phyloP scores from a whole-genome alignment of 2,797 vertebrate genomes.

The Pipistrellus pygmaeus region DNA sequence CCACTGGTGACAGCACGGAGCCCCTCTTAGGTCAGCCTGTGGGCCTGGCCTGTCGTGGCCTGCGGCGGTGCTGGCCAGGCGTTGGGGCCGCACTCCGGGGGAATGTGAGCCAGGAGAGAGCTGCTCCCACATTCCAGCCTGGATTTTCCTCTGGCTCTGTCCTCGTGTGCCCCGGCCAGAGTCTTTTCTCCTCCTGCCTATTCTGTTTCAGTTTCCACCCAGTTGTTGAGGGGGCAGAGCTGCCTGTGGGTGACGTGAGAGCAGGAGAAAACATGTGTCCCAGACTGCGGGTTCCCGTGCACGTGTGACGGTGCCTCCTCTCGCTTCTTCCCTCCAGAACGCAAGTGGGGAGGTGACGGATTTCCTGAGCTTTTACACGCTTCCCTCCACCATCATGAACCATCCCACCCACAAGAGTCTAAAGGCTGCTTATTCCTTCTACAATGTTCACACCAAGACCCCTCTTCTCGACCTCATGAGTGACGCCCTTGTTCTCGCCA shows the following conservation, averaged over 20 bases:
- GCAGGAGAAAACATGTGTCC: neutral
- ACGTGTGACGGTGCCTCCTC: neutral
- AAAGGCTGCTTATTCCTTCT: slow-evolving; percentile 99
- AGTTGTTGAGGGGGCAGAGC: neutral
- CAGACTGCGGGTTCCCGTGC: fast-evolving
- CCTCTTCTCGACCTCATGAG: slow-evolving; percentile 98
- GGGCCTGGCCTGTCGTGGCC: neutral
- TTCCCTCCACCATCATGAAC: slow-evolving; percentile 99
- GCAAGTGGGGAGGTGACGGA: slow-evolving; percentile 94
- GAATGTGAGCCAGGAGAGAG: no score
- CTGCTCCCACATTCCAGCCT: neutral
- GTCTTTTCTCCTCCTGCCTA: neutral
- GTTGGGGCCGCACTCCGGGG: neutral
- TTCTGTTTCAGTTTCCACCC: neutral
- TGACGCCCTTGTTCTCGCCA: slow-evolving; percentile 97
- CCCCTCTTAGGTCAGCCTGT: neutral
- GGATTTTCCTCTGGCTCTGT: neutral
- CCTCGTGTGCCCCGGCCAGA: neutral
- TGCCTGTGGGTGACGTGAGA: neutral
- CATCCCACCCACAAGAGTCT: slow-evolving; percentile 98
- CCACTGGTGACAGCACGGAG: neutral
- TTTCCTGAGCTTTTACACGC: slow-evolving; percentile 98
- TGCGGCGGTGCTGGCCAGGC: neutral
- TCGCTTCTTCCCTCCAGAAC: slow-evolving; percentile 86
- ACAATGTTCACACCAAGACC: slow-evolving; percentile 97